Conservation (phyloP, 2,888 invertebrate genomes). For the Amblyteles armatorius region DNA sequence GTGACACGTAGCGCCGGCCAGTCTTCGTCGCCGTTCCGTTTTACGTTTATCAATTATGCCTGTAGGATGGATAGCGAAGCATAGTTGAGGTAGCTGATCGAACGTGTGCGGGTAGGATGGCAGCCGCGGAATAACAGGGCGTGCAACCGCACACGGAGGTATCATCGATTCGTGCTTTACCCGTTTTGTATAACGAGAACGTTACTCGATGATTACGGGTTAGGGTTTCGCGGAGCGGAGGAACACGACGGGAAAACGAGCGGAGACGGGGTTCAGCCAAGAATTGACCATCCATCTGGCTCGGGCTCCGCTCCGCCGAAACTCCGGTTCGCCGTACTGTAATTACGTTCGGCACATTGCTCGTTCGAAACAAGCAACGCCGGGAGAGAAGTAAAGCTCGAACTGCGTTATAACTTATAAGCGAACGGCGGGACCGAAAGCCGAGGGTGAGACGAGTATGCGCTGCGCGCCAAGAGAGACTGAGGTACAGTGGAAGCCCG, state of each 20-base stretch:
- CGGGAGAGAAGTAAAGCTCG: slow-evolving; percentile 63
- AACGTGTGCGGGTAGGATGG: not conserved
- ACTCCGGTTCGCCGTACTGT: slow-evolving; percentile 71
- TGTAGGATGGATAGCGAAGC: not conserved
- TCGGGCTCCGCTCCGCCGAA: slow-evolving; percentile 67
- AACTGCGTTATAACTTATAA: slow-evolving; percentile 47
- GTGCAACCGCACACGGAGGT: not conserved
- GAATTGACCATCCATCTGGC: slow-evolving; percentile 71
- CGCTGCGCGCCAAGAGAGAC: not conserved
- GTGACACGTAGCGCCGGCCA: slow-evolving; percentile 1
- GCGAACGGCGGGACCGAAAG: not conserved
- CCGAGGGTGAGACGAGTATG: not conserved
- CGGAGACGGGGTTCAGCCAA: slow-evolving; percentile 66
- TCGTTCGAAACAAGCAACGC: not conserved
- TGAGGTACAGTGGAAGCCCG: not conserved
- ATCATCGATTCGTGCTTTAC: slow-evolving; percentile 18
- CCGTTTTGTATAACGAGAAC: not conserved
- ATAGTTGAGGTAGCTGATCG: not conserved
- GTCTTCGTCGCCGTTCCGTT: not conserved
- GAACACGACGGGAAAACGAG: not conserved
- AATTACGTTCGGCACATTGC: slow-evolving; percentile 75
- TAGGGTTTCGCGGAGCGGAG: slow-evolving; percentile 68
- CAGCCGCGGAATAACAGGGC: not conserved
- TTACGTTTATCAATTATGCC: slow-evolving; percentile 8
- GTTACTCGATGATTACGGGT: slow-evolving; percentile 75